Conservation (phyloP, 2,797 vertebrate genomes). For the Peromyscus attwateri region DNA sequence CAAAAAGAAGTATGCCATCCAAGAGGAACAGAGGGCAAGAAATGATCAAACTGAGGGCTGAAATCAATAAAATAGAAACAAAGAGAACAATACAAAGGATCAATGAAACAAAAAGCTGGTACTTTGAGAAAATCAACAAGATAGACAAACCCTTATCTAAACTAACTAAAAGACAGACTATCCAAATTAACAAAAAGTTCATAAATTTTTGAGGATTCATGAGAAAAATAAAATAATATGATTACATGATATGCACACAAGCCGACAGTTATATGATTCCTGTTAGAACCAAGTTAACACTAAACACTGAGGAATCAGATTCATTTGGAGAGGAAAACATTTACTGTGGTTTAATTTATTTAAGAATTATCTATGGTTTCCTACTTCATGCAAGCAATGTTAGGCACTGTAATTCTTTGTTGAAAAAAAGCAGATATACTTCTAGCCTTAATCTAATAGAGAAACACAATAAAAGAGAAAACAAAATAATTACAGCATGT, state of each 20-base stretch:
- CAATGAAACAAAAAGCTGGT: no score
- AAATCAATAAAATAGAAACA: no score
- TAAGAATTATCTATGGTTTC: not conserved
- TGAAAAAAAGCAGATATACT: not conserved
- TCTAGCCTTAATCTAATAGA: not conserved
- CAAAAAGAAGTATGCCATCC: no score
- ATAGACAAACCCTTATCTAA: no score
- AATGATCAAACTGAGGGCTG: no score
- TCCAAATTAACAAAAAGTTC: not conserved
- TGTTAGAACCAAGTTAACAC: not conserved
- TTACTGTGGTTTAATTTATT: not conserved
- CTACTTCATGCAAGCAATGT: not conserved
- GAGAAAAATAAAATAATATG: conserved; percentile 19
- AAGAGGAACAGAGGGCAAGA: no score
- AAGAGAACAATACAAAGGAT: no score
- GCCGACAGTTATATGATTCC: conserved; percentile 10
- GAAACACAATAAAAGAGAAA: not conserved
- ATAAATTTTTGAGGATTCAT: conserved; percentile 6
- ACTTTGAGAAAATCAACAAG: no score
- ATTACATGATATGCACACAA: not conserved
- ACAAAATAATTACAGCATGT: not conserved
- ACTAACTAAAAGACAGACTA: no score
- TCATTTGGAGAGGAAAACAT: not conserved
- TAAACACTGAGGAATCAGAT: not conserved
- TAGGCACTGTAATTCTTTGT: not conserved